Evolutionary conservation across 2,888 invertebrate species (phyloP).

Genomic region (Coecobrya sp.): DNA sequence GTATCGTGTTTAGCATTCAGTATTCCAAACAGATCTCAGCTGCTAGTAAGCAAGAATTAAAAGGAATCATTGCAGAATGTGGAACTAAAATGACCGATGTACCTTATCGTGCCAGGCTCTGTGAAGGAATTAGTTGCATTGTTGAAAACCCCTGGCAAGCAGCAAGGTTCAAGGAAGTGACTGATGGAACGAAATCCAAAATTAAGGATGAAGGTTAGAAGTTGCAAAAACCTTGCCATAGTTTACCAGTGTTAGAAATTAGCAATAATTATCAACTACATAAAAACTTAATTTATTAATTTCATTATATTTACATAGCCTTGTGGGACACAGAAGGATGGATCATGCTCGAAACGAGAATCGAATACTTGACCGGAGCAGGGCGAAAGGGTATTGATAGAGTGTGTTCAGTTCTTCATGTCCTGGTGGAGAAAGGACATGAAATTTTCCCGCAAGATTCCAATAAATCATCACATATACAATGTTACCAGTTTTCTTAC

Average conservation of each 20-base stretch:
- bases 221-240: background rate
- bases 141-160: conserved; percentile 59
- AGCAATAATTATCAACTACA: no score
- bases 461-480: background rate
- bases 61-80: conserved; percentile 3
- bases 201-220: conserved; percentile 35
- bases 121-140: conserved; percentile 33
- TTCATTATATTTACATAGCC: background rate
- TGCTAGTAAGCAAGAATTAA: conserved; percentile 5
- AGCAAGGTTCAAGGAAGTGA: background rate
- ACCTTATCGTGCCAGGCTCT: background rate
- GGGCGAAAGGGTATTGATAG: conserved; percentile 9
- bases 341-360: conserved; percentile 75
- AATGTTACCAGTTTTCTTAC: conserved; percentile 61
- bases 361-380: conserved; percentile 60
- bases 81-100: background rate
- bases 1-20: conserved; percentile 21
- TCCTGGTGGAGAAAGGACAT: conserved; percentile 61
- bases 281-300: background rate
- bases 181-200: conserved; percentile 28
- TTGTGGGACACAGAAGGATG: conserved; percentile 79
- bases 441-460: background rate
- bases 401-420: conserved; percentile 58
- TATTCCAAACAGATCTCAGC: conserved; percentile 35
- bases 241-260: background rate